Base-by-base conservation (phyloP, 2,797 vertebrate genomes). In the Mastacembelus armatus region DNA sequence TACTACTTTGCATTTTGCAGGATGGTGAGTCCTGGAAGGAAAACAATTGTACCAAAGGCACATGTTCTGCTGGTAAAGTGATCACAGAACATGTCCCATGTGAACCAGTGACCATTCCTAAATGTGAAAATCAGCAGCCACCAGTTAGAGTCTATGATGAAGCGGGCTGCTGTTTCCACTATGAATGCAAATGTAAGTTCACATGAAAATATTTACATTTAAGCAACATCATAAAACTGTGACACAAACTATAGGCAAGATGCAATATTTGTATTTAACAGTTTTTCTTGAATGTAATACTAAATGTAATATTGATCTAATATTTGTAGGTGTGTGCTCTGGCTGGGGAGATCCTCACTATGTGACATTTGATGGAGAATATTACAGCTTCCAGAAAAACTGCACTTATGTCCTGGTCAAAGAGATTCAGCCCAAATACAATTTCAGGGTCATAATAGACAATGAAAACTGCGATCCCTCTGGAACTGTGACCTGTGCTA, bases 331-430 rank as follows among this genome's bases (percentile, higher is more conserved):
- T 85, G 68, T 92, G 74, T 98, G 97, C 72, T 56, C 42, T 0
- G 96, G 96, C 71, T 98, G 96, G 96, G 97, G 96, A 63, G 95
- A 96, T 84, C 94, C 95, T 0, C 96, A 99, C 86, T 96, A 93
- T 73, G 0, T 80, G 43, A 97, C 97, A 64, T 98, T 99, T 83
- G 97, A 99, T 69, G 96, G 96, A 19, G 65, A 84, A 0, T 95
- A 96, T 86, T 99, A 98, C 80, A 94, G 90, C 80, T 96, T 94
- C 83, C 95, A 97, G 91, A 93, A 95, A 43, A 96, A 96, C 82
- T 99, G 97, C 83, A 96, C 96, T 0, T 96, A 98, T 0, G 86
- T 96, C 30, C 92, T 99, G 60, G 89, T 98, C 75, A 93, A 97
- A 88, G 95, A 98, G 87, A 90, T 96, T 44, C 14, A 43, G 32